Conservation (phyloP, 2,113 vertebrate genomes). For the human region GRCh38 chr12:90792001-90792500, state of each 20-base stretch:
- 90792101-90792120: not conserved
- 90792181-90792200: not conserved
- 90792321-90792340: not conserved
- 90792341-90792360: not conserved
- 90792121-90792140: not conserved
- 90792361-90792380: not conserved
- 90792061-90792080: not conserved
- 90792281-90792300: not conserved
- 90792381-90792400: not conserved
- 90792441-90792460: not conserved
- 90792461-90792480: not conserved
- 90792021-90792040: not conserved
- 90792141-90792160: not conserved
- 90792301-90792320: not conserved
- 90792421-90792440: not conserved
- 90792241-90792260: not conserved
- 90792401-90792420: not conserved
- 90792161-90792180: not conserved
- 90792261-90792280: not conserved
- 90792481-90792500: not conserved
- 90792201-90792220: fast-evolving
- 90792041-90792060: not conserved
- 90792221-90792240: not conserved
- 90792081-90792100: not conserved
- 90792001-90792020: not conserved